Conservation (phyloP, 1,140 invertebrate species). For the Hylaeus anthracinus region DNA sequence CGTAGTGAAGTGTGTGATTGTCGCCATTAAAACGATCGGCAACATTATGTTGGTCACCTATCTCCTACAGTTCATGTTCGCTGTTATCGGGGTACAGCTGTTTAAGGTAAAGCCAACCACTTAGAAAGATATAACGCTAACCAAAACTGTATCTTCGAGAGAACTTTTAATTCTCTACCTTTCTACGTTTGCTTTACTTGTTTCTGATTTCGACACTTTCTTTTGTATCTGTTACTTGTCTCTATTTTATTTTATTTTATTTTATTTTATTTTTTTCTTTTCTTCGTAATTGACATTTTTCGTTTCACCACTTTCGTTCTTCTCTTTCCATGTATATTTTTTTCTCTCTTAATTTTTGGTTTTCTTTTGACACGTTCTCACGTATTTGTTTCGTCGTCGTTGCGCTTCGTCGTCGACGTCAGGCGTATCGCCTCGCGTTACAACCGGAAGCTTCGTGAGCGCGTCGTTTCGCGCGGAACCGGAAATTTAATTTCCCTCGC, state of each 20-base stretch:
- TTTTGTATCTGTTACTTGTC: background rate
- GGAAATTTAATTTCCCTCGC: constrained; percentile 30
- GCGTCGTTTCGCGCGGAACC: background rate
- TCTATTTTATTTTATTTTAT: constrained; percentile 6
- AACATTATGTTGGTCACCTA: constrained; percentile 99
- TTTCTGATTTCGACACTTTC: constrained; percentile 5
- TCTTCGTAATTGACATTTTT: background rate
- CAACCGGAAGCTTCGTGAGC: background rate
- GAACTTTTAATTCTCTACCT: constrained; percentile 31
- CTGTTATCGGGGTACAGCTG: constrained; percentile 99
- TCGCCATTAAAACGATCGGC: constrained; percentile 99
- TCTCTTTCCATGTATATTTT: constrained; percentile 28
- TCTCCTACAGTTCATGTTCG: constrained; percentile 99
- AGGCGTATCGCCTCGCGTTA: constrained; percentile 9
- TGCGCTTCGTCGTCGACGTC: constrained; percentile 14
- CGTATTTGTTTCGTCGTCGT: constrained; percentile 3
- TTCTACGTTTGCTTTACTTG: constrained; percentile 12
- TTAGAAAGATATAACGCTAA: constrained; percentile 57
- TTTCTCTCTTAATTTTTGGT: background rate
- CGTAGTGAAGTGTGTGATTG: constrained; percentile 99
- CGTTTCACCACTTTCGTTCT: constrained; percentile 24
- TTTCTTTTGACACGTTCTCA: background rate
- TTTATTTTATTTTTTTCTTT: constrained; percentile 2
- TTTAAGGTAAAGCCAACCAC: constrained; percentile 93
- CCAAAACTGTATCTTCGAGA: constrained; percentile 17